A percentile compares a stretch with the other conserved stretches of the same genome.
These are phyloP conservation scores for Pseudoips prasinana DNA, from an alignment of 2,888 invertebrate genomes.

Conservation along the genomic window DNA sequence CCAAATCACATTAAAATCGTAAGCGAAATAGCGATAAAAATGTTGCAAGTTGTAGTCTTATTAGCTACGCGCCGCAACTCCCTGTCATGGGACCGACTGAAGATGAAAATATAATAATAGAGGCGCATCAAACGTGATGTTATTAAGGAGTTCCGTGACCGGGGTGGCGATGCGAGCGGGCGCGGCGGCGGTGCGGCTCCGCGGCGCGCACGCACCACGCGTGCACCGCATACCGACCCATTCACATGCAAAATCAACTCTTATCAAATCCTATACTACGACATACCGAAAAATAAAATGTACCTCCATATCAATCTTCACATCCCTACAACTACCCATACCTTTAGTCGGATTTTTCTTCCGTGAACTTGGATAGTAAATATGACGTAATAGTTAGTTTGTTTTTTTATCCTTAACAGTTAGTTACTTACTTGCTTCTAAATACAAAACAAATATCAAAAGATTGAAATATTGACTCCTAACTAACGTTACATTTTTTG, in stretches of 20 bases:
- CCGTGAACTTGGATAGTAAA: conserved; percentile 37
- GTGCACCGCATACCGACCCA: conserved; percentile 65
- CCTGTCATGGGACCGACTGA: conserved; percentile 71
- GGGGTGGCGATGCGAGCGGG: conserved; percentile 52
- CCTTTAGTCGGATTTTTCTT: conserved; percentile 27
- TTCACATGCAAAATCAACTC: conserved; percentile 73
- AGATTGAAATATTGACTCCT: too few species aligned
- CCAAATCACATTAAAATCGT: too few species aligned
- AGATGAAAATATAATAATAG: conserved; percentile 82
- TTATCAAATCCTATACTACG: conserved; percentile 51
- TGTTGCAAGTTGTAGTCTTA: too few species aligned
- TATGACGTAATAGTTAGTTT: too few species aligned
- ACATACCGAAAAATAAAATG: conserved; percentile 45
- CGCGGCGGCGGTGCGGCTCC: too few species aligned
- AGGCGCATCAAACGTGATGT: conserved; percentile 82
- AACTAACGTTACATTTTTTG: conserved; percentile 21
- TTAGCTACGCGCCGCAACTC: conserved; percentile 45
- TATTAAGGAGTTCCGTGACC: conserved; percentile 78
- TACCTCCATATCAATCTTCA: conserved; percentile 43
- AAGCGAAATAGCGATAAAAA: too few species aligned
- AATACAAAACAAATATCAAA: too few species aligned
- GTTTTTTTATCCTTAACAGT: too few species aligned
- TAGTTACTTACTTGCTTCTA: too few species aligned
- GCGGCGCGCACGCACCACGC: conserved; percentile 65
- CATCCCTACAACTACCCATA: conserved; percentile 31